Percentiles rank a stretch among this genome's conserved stretches.
These are phyloP conservation scores for Percopsis omiscomaycus DNA, from an alignment of 2,797 vertebrate genomes.

Conservation along the genomic window DNA sequence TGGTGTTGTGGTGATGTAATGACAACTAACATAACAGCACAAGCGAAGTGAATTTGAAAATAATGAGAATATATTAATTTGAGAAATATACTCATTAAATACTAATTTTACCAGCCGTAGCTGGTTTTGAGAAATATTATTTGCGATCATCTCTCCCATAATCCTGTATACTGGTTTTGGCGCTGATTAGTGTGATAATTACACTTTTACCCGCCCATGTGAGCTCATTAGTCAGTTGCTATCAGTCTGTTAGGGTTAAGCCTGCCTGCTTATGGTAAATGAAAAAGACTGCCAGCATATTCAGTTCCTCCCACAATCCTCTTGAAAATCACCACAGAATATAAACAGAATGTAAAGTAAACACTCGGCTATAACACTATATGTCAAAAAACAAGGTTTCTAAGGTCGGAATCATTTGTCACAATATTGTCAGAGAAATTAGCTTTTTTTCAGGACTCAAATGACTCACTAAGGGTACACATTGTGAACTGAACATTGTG, in stretches of 20 bases:
- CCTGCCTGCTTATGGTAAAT: neutral
- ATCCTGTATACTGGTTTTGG: conserved; percentile 7
- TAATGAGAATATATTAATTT: no score
- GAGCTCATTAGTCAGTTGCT: conserved; percentile 29
- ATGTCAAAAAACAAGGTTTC: neutral
- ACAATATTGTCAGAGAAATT: neutral
- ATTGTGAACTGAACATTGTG: neutral
- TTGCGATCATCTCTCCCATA: conserved; percentile 10
- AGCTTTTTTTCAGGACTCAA: neutral
- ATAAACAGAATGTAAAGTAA: neutral
- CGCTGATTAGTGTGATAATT: conserved; percentile 25
- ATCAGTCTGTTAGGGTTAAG: conserved; percentile 6
- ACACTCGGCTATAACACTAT: neutral
- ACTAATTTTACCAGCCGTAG: no score
- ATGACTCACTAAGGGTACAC: neutral
- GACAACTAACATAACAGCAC: no score
- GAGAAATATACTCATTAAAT: no score
- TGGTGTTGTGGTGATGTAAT: no score
- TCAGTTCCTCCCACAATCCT: neutral
- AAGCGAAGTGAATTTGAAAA: no score
- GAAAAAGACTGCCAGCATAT: neutral
- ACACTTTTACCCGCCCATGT: conserved; percentile 31
- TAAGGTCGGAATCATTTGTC: neutral
- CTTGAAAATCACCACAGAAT: conserved; percentile 1
- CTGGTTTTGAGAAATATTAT: no score